phyloP scores from a whole-genome alignment of 2,797 vertebrate species.

The Glyptemys insculpta region DNA sequence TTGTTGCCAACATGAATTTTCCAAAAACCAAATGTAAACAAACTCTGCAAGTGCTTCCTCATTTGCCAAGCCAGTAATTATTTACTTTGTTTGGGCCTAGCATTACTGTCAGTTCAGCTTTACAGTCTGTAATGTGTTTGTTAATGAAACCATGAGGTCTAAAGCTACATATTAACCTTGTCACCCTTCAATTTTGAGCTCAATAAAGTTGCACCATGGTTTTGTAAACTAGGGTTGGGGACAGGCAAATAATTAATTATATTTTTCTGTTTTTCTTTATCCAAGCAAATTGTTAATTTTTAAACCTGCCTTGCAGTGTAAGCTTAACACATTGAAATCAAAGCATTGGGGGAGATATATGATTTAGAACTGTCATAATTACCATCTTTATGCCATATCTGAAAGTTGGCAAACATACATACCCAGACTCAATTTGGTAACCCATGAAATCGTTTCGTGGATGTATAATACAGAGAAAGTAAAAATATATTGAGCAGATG shows the following conservation, averaged over 20 bases:
- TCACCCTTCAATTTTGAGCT: conserved; percentile 86
- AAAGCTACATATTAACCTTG: conserved; percentile 86
- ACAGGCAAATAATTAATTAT: conserved; percentile 85
- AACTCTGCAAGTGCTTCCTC: conserved; percentile 85
- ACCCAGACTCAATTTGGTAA: conserved; percentile 41
- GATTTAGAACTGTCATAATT: conserved; percentile 61
- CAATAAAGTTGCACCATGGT: conserved; percentile 84
- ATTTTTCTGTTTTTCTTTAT: conserved; percentile 83
- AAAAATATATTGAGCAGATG: not conserved
- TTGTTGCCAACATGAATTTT: conserved; percentile 86
- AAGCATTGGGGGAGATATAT: conserved; percentile 56
- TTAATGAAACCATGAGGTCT: conserved; percentile 87
- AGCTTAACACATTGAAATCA: conserved; percentile 78
- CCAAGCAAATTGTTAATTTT: conserved; percentile 83
- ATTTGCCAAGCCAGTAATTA: conserved; percentile 86
- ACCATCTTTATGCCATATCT: conserved; percentile 57
- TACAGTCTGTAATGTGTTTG: conserved; percentile 85
- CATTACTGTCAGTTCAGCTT: conserved; percentile 86
- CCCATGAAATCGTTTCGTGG: conserved; percentile 35
- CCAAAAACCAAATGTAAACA: conserved; percentile 88
- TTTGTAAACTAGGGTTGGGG: conserved; percentile 85
- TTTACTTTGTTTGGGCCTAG: conserved; percentile 87
- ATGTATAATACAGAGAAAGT: not conserved
- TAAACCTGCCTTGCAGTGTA: conserved; percentile 80
- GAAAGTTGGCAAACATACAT: conserved; percentile 55